Evolutionary conservation across 1,140 invertebrate species (phyloP), one percentile per base, ranked within the genome.

Genomic region (Drosophila elegans): DNA sequence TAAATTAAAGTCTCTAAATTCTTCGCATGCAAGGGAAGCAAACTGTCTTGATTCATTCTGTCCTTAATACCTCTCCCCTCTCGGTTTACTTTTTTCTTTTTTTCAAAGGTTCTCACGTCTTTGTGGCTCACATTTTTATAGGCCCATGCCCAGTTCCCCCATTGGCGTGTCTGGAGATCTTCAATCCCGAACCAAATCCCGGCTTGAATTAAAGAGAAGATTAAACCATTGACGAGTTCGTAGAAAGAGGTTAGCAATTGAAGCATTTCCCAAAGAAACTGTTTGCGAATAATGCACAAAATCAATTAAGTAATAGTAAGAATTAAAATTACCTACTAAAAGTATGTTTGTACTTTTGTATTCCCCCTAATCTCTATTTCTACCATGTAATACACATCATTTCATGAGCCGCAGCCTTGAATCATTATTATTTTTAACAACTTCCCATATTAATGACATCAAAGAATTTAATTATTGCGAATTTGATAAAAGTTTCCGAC

Each of bases 21-120:
- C 52, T 76, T 53, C 32, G 36, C 49, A 77, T 75, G 67, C 67
- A 69, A 53, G 41, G 48, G 64, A 56, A 32, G 41, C 42, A 12
- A 49, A 36, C 16, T 42, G 44, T 9, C 11, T 44, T 21, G 16
- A 21, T 21, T 21, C 16, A 21, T 21, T 21, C 16, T 21, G 16
- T 21, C 16, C 16, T 21, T 21, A 21, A 21, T 21, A 21, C 16
- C 16, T 21, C 16, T 21, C 16, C 16, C 16, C 16, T 21, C 16
- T 21, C 16, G 16, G 16, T 21, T 21, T 21, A 21, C n/a, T 13
- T 10, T 16, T 27, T 51, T 36, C 54, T 59, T 83, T 54, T 63
- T 59, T 81, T 39, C 56, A 79, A 86, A 79, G 66, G 77, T 88
- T 88, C 80, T 88, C 84, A 89, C 83, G 83, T 82, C 54, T 69